A percentile compares a stretch with the other conserved stretches of the same genome.
phyloP scores from a whole-genome alignment of 2,888 invertebrate genomes.

The Aphelenchoides bicaudatus region DNA sequence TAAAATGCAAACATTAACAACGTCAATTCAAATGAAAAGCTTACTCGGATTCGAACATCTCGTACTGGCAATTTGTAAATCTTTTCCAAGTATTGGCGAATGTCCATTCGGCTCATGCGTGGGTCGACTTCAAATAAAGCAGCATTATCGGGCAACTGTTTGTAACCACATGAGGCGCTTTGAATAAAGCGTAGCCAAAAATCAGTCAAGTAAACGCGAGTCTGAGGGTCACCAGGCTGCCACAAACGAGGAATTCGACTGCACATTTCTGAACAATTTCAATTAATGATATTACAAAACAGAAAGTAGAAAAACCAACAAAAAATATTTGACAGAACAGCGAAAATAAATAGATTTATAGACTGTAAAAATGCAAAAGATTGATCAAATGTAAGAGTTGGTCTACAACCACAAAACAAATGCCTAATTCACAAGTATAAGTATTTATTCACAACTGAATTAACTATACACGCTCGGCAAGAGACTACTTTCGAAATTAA shows the following conservation, averaged over 20 bases:
- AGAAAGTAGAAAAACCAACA: background rate
- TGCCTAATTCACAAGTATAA: no score
- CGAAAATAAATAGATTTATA: no score
- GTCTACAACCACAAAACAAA: no score
- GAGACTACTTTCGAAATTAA: no score
- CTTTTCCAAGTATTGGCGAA: constrained; percentile 88
- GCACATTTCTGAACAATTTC: constrained; percentile 46
- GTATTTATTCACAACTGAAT: no score
- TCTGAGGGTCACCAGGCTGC: constrained; percentile 79
- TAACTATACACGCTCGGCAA: no score
- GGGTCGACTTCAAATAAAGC: constrained; percentile 85
- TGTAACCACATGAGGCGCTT: constrained; percentile 66
- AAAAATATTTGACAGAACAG: no score
- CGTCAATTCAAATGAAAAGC: constrained; percentile 17
- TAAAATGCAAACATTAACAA: constrained; percentile 18
- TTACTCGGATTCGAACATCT: constrained; percentile 70
- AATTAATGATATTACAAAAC: background rate
- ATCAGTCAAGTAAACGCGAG: constrained; percentile 85
- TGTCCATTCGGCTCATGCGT: constrained; percentile 82
- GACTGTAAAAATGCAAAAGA: no score
- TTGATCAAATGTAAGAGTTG: no score
- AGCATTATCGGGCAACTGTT: constrained; percentile 70
- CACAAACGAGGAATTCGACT: constrained; percentile 50
- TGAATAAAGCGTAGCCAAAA: constrained; percentile 92
- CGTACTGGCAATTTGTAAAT: constrained; percentile 82